Conservation (phyloP, 1,140 invertebrate genomes). For the Argopecten irradians region DNA sequence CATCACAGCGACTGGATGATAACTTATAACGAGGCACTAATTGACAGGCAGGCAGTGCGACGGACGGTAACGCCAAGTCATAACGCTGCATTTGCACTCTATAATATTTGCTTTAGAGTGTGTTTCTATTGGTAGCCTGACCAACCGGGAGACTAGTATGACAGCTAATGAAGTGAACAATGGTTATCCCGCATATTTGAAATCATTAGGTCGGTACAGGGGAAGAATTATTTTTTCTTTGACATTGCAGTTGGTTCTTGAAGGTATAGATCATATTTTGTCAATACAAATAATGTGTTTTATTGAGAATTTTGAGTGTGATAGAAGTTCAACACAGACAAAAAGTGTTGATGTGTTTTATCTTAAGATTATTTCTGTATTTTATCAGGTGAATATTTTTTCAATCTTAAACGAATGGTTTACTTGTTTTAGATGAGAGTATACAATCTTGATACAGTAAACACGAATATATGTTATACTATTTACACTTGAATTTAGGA, state of each 20-base stretch:
- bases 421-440: not conserved
- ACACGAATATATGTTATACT: no score
- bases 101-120: slow-evolving; percentile 22
- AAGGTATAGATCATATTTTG: not conserved
- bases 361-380: not conserved
- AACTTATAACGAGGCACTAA: slow-evolving; percentile 1
- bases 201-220: not conserved
- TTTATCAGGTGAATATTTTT: no score
- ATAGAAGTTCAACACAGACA: not conserved
- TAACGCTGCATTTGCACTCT: slow-evolving; percentile 15
- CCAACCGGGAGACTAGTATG: not conserved
- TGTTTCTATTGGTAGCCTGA: not conserved
- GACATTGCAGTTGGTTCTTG: not conserved
- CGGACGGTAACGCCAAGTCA: not conserved
- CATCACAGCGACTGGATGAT: slow-evolving; percentile 14
- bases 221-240: not conserved
- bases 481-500: no score
- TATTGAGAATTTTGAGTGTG: not conserved
- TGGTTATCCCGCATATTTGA: slow-evolving; percentile 5
- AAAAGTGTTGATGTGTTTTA: not conserved
- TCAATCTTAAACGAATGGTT: not conserved
- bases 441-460: no score
- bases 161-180: slow-evolving; percentile 12
- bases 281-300: not conserved
- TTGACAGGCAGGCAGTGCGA: not conserved